These are phyloP conservation scores for Hermetia illucens DNA, from an alignment of 1,140 invertebrate genomes.

Conservation along the genomic window DNA sequence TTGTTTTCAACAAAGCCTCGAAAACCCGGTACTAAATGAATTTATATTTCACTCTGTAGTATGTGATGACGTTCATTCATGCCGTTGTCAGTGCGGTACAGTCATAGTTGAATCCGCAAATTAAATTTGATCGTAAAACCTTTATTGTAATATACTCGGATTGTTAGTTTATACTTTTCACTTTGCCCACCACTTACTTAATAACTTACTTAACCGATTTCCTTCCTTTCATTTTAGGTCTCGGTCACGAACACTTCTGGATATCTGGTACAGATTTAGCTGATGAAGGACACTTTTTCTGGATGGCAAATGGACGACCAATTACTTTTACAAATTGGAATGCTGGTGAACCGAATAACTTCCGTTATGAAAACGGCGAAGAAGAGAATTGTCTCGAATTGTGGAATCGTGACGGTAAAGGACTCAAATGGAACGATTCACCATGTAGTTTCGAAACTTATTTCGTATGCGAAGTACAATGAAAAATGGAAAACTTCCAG, in stretches of 20 bases:
- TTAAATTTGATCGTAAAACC: no score
- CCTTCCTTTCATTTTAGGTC: constrained; percentile 37
- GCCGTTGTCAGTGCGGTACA: no score
- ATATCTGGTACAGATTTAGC: constrained; percentile 81
- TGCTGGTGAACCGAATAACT: constrained; percentile 80
- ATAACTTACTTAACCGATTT: constrained; percentile 1
- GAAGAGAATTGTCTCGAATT: constrained; percentile 82
- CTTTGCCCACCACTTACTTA: no score
- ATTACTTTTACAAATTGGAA: constrained; percentile 88
- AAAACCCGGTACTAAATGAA: no score
- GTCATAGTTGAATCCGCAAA: no score
- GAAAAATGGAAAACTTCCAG: no score
- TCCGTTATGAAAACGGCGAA: constrained; percentile 83
- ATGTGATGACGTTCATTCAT: no score
- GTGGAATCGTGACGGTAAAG: constrained; percentile 84
- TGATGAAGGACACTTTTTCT: constrained; percentile 79
- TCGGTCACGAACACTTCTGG: constrained; percentile 85
- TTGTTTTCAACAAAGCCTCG: no score
- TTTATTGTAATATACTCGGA: no score
- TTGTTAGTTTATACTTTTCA: not conserved
- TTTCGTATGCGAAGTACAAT: constrained; percentile 78
- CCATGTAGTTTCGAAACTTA: constrained; percentile 84
- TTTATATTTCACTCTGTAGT: no score
- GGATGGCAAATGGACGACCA: constrained; percentile 79
- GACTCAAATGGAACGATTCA: constrained; percentile 84